phyloP scores from a whole-genome alignment of 2,888 invertebrate species.

The Hirtodrosophila confusa region DNA sequence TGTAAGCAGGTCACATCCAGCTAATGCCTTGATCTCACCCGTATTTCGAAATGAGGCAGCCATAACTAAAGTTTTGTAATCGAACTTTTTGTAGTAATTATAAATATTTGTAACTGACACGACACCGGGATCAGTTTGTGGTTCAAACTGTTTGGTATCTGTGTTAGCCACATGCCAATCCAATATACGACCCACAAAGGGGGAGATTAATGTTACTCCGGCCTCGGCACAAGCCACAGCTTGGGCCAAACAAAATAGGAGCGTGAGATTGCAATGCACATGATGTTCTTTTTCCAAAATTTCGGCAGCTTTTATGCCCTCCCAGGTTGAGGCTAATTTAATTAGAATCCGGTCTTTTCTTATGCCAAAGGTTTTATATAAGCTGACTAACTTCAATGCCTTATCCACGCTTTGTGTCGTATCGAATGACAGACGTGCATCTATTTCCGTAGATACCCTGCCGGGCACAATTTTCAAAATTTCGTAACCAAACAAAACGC shows the following conservation, averaged over 20 bases:
- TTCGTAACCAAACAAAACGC: slow-evolving; percentile 97
- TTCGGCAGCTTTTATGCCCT: slow-evolving; percentile 98
- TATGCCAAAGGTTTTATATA: slow-evolving; percentile 95
- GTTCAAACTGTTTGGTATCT: slow-evolving; percentile 91
- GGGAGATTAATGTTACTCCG: slow-evolving; percentile 98
- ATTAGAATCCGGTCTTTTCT: slow-evolving; percentile 96
- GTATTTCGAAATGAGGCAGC: slow-evolving; percentile 99
- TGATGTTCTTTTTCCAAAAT: slow-evolving; percentile 94
- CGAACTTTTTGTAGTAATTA: slow-evolving; percentile 99
- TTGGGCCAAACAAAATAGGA: slow-evolving; percentile 97
- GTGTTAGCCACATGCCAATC: slow-evolving; percentile 98
- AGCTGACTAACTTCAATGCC: slow-evolving; percentile 93
- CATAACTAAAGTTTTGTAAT: slow-evolving; percentile 99
- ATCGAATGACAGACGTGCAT: slow-evolving; percentile 92
- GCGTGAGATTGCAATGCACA: slow-evolving; percentile 98
- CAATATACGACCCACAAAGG: slow-evolving; percentile 98
- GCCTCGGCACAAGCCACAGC: slow-evolving; percentile 99
- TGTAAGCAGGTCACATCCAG: slow-evolving; percentile 98
- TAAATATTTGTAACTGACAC: slow-evolving; percentile 96
- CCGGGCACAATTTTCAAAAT: slow-evolving; percentile 99
- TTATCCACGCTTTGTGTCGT: slow-evolving; percentile 95
- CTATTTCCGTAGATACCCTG: slow-evolving; percentile 85
- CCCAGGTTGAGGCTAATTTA: slow-evolving; percentile 99
- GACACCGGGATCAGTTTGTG: slow-evolving; percentile 97
- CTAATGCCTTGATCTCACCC: slow-evolving; percentile 95